Base-by-base conservation (phyloP, 2,113 vertebrate genomes). In the Pluvianellus socialis region DNA sequence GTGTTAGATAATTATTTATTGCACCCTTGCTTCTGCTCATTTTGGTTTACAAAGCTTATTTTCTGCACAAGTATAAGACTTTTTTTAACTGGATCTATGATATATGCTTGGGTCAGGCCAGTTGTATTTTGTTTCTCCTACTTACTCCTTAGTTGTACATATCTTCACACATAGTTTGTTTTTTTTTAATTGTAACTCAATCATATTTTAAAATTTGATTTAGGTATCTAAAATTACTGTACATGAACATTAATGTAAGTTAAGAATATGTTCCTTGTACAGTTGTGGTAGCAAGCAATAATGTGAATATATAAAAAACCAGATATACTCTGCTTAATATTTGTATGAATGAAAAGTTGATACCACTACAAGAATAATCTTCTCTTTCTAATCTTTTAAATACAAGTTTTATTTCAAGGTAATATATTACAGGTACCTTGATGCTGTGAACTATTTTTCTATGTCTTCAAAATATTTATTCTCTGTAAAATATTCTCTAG, bases 281-380 rank as follows among this genome's bases (percentile, higher is more conserved):
- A 96, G 79, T 96, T 98, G 97, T 98, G 97, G 90, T 98, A 98
- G 97, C 90, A 95, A 98, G 98, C 98, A 98, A 98, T 98, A 98
- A 98, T 98, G 98, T 98, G 98, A 98, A 98, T 98, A 98, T 96
- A 97, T 96, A 90, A 97, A 97, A 94, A 98, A 94, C 53, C 87
- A 96, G 94, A 97, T 98, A 96, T 95, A 97, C 89, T 98, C 94
- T 96, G 96, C 97, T 96, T 98, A 98, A 88, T 98, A 97, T 98
- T 98, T 98, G 97, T 98, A 98, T 98, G 96, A 97, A 97, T 95
- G 94, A 95, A 96, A 97, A 98, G 91, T 98, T 98, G 95, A 97
- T 97, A 98, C 98, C 97, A 98, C 97, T 98, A 97, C 92, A 97
- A 79, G 32, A 97, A 81, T 95, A 96, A 88, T 86, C 87, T 95